A percentile compares a stretch with the other conserved stretches of the same genome.
phyloP scores from a whole-genome alignment of 2,797 vertebrate genomes.

The Capromys pilorides region DNA sequence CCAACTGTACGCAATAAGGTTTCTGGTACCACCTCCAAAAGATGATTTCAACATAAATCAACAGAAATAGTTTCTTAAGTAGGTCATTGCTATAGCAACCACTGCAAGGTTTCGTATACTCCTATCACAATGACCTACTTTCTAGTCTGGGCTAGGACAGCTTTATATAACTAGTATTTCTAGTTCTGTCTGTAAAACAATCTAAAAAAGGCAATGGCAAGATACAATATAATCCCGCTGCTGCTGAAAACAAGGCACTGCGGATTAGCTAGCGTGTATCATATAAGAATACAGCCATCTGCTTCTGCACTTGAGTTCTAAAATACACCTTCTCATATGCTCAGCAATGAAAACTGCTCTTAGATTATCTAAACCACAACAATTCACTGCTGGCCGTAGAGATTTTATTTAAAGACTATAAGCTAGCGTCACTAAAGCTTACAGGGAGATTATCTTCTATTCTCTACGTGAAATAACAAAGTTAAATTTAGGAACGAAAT shows the following conservation, averaged over 20 bases:
- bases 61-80: constrained; percentile 87
- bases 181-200: constrained; percentile 78
- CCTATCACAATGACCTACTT: constrained; percentile 89
- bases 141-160: constrained; percentile 80
- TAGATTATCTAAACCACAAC: constrained; percentile 62
- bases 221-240: constrained; percentile 56
- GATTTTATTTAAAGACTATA: constrained; percentile 47
- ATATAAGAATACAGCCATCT: constrained; percentile 54
- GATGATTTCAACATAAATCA: constrained; percentile 87
- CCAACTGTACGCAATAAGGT: constrained; percentile 57
- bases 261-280: constrained; percentile 66
- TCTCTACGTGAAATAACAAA: constrained; percentile 26
- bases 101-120: constrained; percentile 84
- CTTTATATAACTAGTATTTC: constrained; percentile 81
- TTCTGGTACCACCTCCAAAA: constrained; percentile 82
- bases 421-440: constrained; percentile 53
- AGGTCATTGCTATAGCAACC: constrained; percentile 90
- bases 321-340: constrained; percentile 48
- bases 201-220: constrained; percentile 73
- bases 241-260: constrained; percentile 56
- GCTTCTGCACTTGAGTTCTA: constrained; percentile 32
- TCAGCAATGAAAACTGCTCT: constrained; percentile 62
- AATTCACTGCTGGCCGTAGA: constrained; percentile 32
- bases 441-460: background rate
- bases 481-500: constrained; percentile 56